Evolutionary conservation across 2,113 vertebrate genomes (phyloP), one percentile per base, ranked within the genome.

Genomic region (Gopherus evgoodei): DNA sequence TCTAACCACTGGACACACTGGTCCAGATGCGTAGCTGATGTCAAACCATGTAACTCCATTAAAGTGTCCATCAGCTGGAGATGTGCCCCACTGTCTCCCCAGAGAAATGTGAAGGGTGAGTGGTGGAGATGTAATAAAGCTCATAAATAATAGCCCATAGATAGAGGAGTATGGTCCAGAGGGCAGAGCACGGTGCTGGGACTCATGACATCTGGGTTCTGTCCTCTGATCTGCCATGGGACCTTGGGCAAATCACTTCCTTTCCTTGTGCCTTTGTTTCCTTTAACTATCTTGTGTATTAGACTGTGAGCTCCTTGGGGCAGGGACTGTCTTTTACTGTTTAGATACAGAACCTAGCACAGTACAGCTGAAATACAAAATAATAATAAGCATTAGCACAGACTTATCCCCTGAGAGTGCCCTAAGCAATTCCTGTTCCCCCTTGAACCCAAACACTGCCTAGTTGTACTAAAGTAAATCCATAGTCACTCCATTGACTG

Each of bases 131-230:
- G 2, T 7, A n/a, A 38, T 35, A 31, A 4, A 1, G 17, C 14
- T 16, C 42, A 42, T 44, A 29, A 50, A 1, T 44, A 2, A 5
- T 56, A 0, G 1, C 1, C 1, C 5, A 35, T 80, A 52, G 9
- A 0, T 81, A 54, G 21, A n/a, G 49, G n/a, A 11, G 3, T 1
- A 0, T 27, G 35, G 6, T 35, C 42, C 50, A n/a, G 11, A 65
- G 47, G 47, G 49, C 35, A 54, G 81, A 42, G 13, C 5, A 8
- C 27, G 59, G 19, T 52, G 12, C 27, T 59, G 75, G n/a, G 44
- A 87, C 19, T 0, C 0, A 80, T 12, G 35, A 86, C 14, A 22
- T n/a, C 16, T 11, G 17, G n/a, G 27, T 44, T 81, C 7, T 11
- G 0, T 54, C 25, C 57, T 44, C 13, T 65, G 62, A 35, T 65